Percentiles rank a stretch among this genome's conserved stretches.
These are phyloP conservation scores for Mormoops blainvillei DNA, from an alignment of 2,113 vertebrate genomes.

Conservation along the genomic window DNA sequence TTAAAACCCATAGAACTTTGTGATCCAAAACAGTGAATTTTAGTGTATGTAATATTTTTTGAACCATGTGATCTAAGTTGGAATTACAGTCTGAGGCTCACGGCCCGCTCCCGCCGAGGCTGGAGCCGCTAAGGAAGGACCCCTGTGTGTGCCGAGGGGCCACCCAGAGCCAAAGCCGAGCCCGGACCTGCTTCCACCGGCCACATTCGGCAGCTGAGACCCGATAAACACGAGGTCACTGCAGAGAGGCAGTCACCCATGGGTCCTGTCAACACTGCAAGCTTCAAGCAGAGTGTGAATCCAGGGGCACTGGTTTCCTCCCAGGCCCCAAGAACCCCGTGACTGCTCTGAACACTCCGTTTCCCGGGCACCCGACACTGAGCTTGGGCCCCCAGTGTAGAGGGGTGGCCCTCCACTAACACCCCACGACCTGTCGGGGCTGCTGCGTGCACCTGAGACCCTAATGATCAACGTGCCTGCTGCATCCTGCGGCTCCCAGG, in stretches of 20 bases:
- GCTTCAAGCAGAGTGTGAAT: background rate
- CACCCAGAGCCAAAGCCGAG: background rate
- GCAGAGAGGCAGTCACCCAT: background rate
- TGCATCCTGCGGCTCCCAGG: background rate
- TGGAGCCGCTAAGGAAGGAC: background rate
- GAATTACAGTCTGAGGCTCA: background rate
- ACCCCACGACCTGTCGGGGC: background rate
- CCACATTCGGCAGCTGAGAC: background rate
- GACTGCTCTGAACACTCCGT: background rate
- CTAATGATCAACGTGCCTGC: background rate
- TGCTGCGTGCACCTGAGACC: background rate
- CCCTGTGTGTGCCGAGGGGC: background rate
- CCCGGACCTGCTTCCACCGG: background rate
- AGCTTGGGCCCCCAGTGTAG: background rate
- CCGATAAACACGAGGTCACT: background rate
- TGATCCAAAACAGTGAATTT: background rate
- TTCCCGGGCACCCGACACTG: background rate
- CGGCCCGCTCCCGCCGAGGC: background rate
- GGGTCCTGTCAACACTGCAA: background rate
- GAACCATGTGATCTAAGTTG: background rate
- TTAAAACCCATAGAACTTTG: background rate
- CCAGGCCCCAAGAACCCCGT: background rate
- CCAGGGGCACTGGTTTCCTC: background rate
- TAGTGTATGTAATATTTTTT: background rate
- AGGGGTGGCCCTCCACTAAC: background rate